Evolutionary conservation across 2,888 invertebrate genomes (phyloP), one percentile per base, ranked within the genome.

Genomic region (Nomada flava): DNA sequence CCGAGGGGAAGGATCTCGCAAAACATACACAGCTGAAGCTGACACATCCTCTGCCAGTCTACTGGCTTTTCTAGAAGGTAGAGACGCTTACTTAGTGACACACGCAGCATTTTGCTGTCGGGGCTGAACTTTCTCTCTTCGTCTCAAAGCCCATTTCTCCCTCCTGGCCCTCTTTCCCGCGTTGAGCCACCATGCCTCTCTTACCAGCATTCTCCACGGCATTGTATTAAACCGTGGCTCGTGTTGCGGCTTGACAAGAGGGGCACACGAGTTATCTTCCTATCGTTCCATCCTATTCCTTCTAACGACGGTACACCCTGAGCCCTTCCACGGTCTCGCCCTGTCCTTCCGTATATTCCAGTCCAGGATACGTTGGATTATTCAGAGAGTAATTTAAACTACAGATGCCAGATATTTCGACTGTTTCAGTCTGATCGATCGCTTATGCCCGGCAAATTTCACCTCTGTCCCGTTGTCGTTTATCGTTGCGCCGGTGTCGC

Each of bases 1-100:
- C 76, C 75, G 76, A 70, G 78, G 23, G 79, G 79, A 79, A 82
- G 76, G 84, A 80, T 77, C 86, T 85, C 69, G 89, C 89, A 91
- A 91, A 92, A 91, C 91, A 89, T 87, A 89, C 86, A 86, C 86
- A 86, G 89, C 90, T 92, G 92, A 90, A 89, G 76, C 87, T 92
- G 91, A 92, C 91, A 92, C 90, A 90, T 91, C 87, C 88, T 89
- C 88, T 76, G 79, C 76, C 87, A 86, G 89, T 82, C 85, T 86
- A 83, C 86, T 83, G 83, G 84, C 85, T 86, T 82, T 86, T 83
- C 87, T 83, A 78, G 76, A 75, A 78, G 74, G 83, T 83, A 71
- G 86, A 82, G 88, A 89, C 88, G 88, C 88, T 90, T 89, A 90
- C 89, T 90, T 90, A 89, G 89, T 84, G 88, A 88, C 89, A 90